phyloP scores from a whole-genome alignment of 2,888 invertebrate species.

The Nephrotoma appendiculata region DNA sequence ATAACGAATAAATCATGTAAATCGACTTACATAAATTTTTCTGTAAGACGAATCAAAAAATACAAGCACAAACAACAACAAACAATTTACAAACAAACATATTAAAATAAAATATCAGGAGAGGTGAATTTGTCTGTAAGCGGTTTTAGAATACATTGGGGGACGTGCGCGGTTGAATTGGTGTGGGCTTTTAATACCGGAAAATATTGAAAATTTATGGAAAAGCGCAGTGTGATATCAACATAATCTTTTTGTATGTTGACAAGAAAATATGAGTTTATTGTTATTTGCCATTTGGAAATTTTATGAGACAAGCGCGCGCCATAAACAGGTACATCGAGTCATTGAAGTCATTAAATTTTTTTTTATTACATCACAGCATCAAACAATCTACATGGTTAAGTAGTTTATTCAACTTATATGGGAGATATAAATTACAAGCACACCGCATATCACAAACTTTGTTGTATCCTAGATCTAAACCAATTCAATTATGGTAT shows the following conservation, averaged over 20 bases:
- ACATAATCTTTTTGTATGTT: neutral
- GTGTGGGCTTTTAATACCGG: neutral
- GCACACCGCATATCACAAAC: neutral
- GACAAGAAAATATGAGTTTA: neutral
- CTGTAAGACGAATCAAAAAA: neutral
- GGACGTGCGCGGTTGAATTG: too few species aligned
- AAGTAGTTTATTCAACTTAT: neutral
- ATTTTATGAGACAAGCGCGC: neutral
- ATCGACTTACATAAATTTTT: neutral
- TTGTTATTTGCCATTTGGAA: neutral
- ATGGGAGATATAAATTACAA: neutral
- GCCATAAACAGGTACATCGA: neutral
- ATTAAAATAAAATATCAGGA: neutral
- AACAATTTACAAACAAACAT: neutral
- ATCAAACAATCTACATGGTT: too few species aligned
- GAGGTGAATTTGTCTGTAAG: neutral
- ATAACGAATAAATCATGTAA: neutral
- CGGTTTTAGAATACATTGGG: neutral
- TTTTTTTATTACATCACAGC: neutral
- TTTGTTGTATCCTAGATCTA: neutral
- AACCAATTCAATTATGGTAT: neutral
- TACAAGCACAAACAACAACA: neutral
- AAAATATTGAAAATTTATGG: neutral
- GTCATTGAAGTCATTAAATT: neutral
- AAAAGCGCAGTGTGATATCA: neutral